Evolutionary conservation across 2,113 vertebrate species (phyloP).

Genomic region (Saguinus midas): DNA sequence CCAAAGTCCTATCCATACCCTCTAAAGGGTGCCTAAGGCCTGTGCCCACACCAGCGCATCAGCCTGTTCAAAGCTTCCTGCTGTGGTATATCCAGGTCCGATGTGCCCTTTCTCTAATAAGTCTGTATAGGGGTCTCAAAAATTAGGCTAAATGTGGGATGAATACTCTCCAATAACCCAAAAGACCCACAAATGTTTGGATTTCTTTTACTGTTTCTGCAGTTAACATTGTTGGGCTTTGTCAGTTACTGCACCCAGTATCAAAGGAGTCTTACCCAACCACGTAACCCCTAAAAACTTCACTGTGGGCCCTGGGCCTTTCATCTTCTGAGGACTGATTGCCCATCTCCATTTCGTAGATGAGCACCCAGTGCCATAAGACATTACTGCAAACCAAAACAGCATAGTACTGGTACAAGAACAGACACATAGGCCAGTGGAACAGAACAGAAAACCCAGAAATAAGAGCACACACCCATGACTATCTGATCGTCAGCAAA

Average conservation of each 20-base stretch:
- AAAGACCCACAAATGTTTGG: neutral
- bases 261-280: neutral
- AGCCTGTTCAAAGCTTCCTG: neutral
- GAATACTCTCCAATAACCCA: neutral
- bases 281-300: neutral
- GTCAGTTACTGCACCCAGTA: neutral
- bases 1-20: neutral
- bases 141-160: neutral
- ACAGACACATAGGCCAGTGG: too few species aligned
- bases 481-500: too few species aligned
- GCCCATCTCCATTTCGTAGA: neutral
- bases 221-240: neutral
- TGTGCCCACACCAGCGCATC: neutral
- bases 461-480: too few species aligned
- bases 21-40: neutral
- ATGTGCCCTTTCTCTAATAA: neutral
- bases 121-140: neutral
- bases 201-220: neutral
- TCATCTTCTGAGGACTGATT: neutral
- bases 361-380: neutral
- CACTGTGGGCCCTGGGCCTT: neutral
- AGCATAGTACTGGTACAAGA: too few species aligned
- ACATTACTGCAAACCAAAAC: neutral
- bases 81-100: neutral
- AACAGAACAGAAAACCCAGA: too few species aligned